Conservation (phyloP, 2,888 invertebrate genomes). For the Drosophila testacea region DNA sequence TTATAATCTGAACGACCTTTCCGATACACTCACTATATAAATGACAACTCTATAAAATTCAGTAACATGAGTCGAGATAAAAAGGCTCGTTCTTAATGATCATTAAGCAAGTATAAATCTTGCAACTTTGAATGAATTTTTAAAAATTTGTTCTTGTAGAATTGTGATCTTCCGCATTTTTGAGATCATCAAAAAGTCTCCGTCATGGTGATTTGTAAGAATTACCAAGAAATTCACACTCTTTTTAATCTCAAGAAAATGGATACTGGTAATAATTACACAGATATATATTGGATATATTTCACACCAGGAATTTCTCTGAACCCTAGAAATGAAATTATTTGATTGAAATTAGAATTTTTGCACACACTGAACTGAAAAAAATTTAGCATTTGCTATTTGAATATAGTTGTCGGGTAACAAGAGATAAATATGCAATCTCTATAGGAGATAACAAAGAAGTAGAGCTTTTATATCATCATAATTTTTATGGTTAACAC, state of each 20-base stretch:
- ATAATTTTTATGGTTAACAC: constrained; percentile 1
- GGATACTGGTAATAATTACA: neutral
- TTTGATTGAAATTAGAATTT: neutral
- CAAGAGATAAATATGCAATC: constrained; percentile 6
- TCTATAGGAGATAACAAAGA: neutral
- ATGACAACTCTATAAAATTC: constrained; percentile 5
- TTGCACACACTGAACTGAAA: neutral
- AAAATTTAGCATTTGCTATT: neutral
- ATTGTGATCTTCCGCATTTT: neutral
- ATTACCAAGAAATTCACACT: neutral
- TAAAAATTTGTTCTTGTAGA: neutral
- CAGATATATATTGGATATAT: neutral
- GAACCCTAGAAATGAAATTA: neutral
- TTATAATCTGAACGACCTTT: constrained; percentile 9
- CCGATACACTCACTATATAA: neutral
- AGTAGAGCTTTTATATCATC: neutral
- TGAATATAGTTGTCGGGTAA: neutral
- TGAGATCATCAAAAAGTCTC: neutral
- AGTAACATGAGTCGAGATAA: constrained; percentile 8
- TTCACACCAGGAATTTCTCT: neutral
- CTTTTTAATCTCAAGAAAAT: neutral
- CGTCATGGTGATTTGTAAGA: constrained; percentile 1
- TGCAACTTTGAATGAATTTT: constrained; percentile 13
- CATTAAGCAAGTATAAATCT: neutral
- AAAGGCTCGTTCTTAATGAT: constrained; percentile 2